These are phyloP conservation scores for Theropithecus gelada DNA, from an alignment of 2,113 vertebrate genomes.

Conservation along the genomic window DNA sequence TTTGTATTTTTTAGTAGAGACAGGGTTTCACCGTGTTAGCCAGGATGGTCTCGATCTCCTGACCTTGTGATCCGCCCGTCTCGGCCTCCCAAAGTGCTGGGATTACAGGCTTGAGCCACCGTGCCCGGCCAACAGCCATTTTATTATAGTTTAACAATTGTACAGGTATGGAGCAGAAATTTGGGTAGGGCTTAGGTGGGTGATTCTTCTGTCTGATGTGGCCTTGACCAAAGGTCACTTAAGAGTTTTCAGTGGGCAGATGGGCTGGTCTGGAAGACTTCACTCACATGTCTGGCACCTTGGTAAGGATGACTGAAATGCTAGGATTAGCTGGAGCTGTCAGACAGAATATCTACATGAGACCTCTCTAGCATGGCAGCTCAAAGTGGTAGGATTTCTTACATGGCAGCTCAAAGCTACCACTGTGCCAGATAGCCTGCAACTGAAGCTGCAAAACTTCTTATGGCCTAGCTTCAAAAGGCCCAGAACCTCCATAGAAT, in stretches of 20 bases:
- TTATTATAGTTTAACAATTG: neutral
- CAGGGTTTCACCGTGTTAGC: too few relatives aligned
- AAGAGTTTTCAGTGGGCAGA: neutral
- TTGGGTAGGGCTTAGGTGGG: neutral
- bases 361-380: neutral
- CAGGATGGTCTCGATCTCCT: too few relatives aligned
- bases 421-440: neutral
- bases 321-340: neutral
- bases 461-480: neutral
- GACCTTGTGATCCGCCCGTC: too few relatives aligned
- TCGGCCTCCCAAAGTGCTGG: too few relatives aligned
- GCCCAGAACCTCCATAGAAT: neutral
- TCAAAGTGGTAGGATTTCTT: neutral
- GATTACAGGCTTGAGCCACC: too few relatives aligned
- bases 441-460: neutral
- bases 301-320: neutral
- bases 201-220: neutral
- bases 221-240: neutral
- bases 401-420: neutral
- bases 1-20: too few relatives aligned
- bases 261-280: neutral
- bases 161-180: neutral
- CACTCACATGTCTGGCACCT: neutral
- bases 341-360: neutral
- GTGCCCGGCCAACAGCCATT: neutral